Percentiles rank a stretch among this genome's conserved stretches.
phyloP scores from a whole-genome alignment of 2,797 vertebrate genomes.

The Lepus townsendii region DNA sequence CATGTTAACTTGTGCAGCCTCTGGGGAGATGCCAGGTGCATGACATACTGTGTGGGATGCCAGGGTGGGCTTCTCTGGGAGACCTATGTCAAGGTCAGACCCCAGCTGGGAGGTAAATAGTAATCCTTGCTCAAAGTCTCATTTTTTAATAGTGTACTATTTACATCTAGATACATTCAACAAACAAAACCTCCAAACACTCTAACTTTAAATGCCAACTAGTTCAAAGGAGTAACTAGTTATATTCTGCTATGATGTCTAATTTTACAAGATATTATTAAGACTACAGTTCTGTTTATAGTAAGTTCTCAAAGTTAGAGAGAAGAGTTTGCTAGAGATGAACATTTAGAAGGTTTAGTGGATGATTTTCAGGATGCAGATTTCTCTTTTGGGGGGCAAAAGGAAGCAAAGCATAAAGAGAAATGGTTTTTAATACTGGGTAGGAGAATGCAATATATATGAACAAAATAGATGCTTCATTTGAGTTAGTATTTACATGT shows the following conservation, averaged over 20 bases:
- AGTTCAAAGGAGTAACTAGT: background rate
- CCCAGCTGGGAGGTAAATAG: background rate
- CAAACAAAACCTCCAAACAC: background rate
- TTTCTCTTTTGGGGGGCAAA: conserved; percentile 43
- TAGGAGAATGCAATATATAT: conserved; percentile 66
- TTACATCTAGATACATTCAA: background rate
- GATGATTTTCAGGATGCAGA: background rate
- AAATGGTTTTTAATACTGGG: conserved; percentile 86
- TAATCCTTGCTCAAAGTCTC: background rate
- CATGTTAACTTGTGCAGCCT: background rate
- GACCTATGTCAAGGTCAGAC: background rate
- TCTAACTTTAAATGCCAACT: background rate
- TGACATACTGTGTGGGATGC: background rate
- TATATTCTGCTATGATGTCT: background rate
- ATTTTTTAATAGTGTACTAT: background rate
- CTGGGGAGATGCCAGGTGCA: too few relatives aligned
- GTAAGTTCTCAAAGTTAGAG: conserved; percentile 33
- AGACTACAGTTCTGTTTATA: background rate
- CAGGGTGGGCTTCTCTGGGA: background rate
- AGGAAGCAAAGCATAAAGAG: conserved; percentile 69
- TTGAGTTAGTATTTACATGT: conserved; percentile 85
- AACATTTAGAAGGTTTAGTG: background rate
- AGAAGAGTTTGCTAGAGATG: background rate
- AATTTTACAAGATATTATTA: background rate
- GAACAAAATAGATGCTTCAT: conserved; percentile 79